A percentile compares a stretch with the other conserved stretches of the same genome.
These are phyloP conservation scores for Siniperca knerii DNA, from an alignment of 2,113 vertebrate genomes.

Conservation along the genomic window DNA sequence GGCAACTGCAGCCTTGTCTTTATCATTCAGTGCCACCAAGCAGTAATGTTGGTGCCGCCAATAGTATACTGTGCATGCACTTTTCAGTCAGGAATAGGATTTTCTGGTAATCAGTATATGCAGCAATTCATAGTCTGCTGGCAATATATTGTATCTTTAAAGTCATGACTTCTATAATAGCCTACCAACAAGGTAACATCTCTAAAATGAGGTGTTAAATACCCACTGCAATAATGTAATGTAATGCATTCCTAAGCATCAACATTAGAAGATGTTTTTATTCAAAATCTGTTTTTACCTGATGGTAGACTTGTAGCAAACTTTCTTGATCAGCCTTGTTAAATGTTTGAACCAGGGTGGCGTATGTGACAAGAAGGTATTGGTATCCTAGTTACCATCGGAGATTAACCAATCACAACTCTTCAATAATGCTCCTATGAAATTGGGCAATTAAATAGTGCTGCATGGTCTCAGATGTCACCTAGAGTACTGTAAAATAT, in stretches of 20 bases:
- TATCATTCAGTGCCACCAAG: background rate
- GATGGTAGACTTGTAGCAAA: background rate
- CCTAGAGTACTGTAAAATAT: background rate
- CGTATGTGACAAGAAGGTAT: background rate
- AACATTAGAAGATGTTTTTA: too few relatives aligned
- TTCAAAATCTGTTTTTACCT: background rate
- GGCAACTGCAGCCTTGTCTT: constrained; percentile 37
- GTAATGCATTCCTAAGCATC: background rate
- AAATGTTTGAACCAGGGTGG: background rate
- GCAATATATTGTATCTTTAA: background rate
- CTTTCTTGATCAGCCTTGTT: background rate
- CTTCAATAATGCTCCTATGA: background rate
- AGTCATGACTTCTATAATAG: background rate
- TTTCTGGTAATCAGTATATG: background rate
- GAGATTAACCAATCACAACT: background rate
- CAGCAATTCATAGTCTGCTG: background rate
- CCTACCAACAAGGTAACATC: background rate
- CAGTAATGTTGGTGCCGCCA: background rate
- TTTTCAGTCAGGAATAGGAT: background rate
- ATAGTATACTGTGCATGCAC: background rate
- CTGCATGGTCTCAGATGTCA: background rate
- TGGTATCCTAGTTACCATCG: constrained; percentile 1
- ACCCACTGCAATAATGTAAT: background rate
- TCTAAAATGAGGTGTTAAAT: background rate
- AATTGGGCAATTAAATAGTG: background rate